phyloP scores from a whole-genome alignment of 2,113 vertebrate species.

The Microtus pennsylvanicus region DNA sequence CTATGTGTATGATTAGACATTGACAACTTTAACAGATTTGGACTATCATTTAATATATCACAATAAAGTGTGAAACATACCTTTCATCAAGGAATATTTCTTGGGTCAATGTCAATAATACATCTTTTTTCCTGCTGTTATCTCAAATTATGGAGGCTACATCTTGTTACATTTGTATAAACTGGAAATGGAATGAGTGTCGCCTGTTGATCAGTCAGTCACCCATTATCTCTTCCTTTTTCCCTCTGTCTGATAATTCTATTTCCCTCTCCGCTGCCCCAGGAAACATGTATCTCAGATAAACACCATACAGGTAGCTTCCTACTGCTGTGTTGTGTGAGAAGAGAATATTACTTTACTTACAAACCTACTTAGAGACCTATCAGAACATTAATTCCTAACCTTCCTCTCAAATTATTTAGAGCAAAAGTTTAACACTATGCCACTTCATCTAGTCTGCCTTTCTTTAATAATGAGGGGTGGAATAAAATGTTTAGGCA shows the following conservation, averaged over 20 bases:
- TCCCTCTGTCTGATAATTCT: not conserved
- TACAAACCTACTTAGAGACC: not conserved
- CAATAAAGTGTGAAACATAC: not conserved
- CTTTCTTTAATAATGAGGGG: conserved; percentile 11
- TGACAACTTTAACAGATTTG: conserved; percentile 3
- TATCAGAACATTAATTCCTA: not conserved
- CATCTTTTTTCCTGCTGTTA: not conserved
- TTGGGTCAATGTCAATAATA: not conserved
- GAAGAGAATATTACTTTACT: not conserved
- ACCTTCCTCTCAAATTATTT: conserved; percentile 1
- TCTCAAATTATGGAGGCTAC: not conserved
- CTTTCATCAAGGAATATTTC: not conserved
- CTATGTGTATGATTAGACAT: not conserved
- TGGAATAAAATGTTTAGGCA: conserved; percentile 31
- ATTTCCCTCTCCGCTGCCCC: not conserved
- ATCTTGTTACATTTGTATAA: not conserved
- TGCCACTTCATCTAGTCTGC: not conserved
- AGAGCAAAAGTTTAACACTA: not conserved
- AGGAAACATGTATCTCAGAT: not conserved
- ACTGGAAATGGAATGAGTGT: not conserved
- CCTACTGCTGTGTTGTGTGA: not conserved
- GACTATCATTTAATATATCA: not conserved
- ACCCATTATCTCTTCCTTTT: not conserved
- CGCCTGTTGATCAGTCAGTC: not conserved
- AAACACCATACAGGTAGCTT: not conserved